phyloP scores from a whole-genome alignment of 2,113 vertebrate genomes.

The Mirza zaza region DNA sequence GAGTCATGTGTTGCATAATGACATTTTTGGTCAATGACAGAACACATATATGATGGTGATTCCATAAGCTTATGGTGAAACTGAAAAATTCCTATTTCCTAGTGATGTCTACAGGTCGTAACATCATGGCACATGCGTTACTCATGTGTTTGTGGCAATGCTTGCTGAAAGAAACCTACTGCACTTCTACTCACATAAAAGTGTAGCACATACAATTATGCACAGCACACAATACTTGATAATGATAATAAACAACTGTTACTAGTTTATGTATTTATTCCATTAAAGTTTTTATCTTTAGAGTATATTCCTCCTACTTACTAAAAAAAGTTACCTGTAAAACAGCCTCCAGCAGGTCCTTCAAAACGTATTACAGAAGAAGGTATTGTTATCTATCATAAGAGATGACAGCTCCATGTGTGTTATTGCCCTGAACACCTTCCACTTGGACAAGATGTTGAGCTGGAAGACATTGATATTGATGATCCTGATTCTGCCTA shows the following conservation, averaged over 20 bases:
- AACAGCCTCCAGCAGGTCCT: neutral
- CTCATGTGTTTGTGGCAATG: neutral
- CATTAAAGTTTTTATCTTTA: neutral
- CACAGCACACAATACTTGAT: neutral
- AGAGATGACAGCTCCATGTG: neutral
- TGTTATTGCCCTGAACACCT: neutral
- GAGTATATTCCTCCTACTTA: neutral
- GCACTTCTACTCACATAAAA: neutral
- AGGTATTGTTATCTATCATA: neutral
- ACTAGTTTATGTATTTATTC: neutral
- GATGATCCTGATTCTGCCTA: neutral
- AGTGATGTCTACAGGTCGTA: neutral
- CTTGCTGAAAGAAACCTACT: neutral
- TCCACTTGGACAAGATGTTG: neutral
- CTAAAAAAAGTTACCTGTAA: neutral
- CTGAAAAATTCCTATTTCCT: neutral
- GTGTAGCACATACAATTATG: neutral
- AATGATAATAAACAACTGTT: neutral
- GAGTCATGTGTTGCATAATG: neutral
- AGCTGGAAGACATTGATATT: neutral
- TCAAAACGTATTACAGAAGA: neutral
- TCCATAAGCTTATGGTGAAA: no score
- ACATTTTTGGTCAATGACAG: neutral
- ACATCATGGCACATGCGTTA: neutral
- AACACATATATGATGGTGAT: neutral